A percentile compares a stretch with the other conserved stretches of the same genome.
These are phyloP conservation scores for Thermophis baileyi DNA, from an alignment of 2,113 vertebrate genomes.

Conservation along the genomic window DNA sequence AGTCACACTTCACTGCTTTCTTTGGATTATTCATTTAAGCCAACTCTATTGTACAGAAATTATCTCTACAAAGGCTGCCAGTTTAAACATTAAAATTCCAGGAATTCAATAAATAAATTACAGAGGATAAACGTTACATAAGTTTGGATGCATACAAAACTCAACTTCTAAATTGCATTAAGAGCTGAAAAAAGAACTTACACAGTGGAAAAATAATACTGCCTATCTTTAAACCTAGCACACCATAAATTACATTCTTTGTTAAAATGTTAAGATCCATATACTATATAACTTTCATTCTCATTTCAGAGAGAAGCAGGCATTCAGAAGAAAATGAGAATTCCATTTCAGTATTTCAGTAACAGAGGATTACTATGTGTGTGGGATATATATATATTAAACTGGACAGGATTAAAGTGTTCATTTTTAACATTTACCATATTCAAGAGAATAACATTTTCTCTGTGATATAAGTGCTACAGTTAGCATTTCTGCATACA, in stretches of 20 bases:
- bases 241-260: neutral
- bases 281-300: neutral
- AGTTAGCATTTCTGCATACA: neutral
- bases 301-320: neutral
- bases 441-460: neutral
- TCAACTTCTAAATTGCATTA: neutral
- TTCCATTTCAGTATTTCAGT: neutral
- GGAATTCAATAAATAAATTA: neutral
- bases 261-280: neutral
- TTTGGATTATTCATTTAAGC: constrained; percentile 6
- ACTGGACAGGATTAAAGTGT: neutral
- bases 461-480: neutral
- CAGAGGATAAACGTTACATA: neutral
- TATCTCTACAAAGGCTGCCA: constrained; percentile 13
- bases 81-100: neutral
- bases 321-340: neutral
- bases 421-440: neutral
- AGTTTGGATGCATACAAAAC: neutral
- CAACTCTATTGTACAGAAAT: neutral
- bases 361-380: neutral
- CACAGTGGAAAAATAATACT: neutral
- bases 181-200: neutral
- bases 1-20: constrained; percentile 3
- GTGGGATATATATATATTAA: no score
- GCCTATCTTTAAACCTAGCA: neutral